phyloP scores from a whole-genome alignment of 30 jellyfish, hydroid and myxozoan genomes.

The Pseudorhiza aurosa region DNA sequence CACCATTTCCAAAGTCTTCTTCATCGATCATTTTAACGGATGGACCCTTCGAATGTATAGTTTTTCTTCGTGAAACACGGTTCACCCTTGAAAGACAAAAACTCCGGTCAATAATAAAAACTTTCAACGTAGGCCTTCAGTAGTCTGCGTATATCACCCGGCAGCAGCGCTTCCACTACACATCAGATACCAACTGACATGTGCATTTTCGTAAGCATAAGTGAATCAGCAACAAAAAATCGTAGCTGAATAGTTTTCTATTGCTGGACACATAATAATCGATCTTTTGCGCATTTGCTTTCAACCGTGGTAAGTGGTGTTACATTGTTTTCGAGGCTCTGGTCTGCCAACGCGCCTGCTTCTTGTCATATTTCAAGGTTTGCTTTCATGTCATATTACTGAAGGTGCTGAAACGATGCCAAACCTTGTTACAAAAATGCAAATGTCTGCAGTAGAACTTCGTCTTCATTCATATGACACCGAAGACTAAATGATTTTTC shows the following conservation, averaged over 20 bases:
- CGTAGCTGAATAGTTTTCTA: too few species aligned
- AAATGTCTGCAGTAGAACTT: too few species aligned
- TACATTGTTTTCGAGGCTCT: background rate
- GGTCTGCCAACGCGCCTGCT: background rate
- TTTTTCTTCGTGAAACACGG: constrained; percentile 18
- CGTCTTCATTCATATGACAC: too few species aligned
- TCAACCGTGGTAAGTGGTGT: background rate
- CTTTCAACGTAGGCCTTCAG: too few species aligned
- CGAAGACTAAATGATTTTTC: too few species aligned
- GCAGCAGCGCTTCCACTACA: too few species aligned
- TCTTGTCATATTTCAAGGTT: background rate
- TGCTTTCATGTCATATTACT: background rate
- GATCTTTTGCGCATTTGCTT: background rate
- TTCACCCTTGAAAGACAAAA: background rate
- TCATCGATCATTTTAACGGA: constrained; percentile 8
- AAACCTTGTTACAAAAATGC: background rate
- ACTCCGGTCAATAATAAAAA: too few species aligned
- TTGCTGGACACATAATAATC: too few species aligned
- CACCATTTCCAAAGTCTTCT: constrained; percentile 58
- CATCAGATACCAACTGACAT: too few species aligned
- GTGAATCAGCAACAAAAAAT: too few species aligned
- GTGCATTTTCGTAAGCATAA: too few species aligned
- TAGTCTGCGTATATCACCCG: too few species aligned
- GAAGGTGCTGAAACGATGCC: background rate
- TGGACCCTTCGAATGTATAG: constrained; percentile 16